Percentiles rank a stretch among this genome's conserved stretches.
Conservation (phyloP, 2,113 vertebrate genomes). For the Larimichthys crocea region DNA sequence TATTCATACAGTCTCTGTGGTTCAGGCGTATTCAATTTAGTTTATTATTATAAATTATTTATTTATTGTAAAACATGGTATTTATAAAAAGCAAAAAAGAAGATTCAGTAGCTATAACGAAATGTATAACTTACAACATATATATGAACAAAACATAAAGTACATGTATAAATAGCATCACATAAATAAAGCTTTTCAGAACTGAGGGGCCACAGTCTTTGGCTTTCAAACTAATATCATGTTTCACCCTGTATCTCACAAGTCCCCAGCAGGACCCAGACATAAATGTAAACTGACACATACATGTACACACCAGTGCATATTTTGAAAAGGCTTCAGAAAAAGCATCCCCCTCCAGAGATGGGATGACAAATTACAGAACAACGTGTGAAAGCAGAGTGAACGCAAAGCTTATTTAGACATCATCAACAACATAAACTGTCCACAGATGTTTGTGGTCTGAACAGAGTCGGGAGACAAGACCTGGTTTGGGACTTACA, state of each 20-base stretch:
- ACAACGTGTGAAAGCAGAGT: conserved; percentile 53
- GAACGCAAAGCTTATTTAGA: conserved; percentile 58
- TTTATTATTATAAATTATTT: too few species aligned
- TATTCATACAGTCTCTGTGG: conserved; percentile 20
- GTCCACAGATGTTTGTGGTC: conserved; percentile 46
- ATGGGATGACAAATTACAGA: conserved; percentile 64
- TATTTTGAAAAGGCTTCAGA: conserved; percentile 68
- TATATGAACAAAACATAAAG: neutral
- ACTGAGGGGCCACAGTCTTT: conserved; percentile 40
- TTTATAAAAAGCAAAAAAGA: neutral
- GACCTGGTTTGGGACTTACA: conserved; percentile 17
- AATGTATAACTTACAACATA: neutral
- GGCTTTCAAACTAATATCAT: conserved; percentile 60
- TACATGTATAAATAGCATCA: conserved; percentile 7
- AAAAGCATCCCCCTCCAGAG: conserved; percentile 49
- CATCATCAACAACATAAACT: conserved; percentile 50
- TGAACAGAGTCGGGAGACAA: conserved; percentile 42
- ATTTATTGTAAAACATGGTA: neutral
- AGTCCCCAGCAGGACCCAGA: conserved; percentile 60
- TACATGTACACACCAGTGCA: conserved; percentile 62
- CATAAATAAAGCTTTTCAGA: conserved; percentile 1
- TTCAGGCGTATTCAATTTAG: conserved; percentile 5
- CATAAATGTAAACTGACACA: conserved; percentile 73
- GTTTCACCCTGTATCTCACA: conserved; percentile 65
- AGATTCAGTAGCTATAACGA: neutral